phyloP scores from a whole-genome alignment of 2,888 invertebrate genomes.

The Trichogramma evanescens region DNA sequence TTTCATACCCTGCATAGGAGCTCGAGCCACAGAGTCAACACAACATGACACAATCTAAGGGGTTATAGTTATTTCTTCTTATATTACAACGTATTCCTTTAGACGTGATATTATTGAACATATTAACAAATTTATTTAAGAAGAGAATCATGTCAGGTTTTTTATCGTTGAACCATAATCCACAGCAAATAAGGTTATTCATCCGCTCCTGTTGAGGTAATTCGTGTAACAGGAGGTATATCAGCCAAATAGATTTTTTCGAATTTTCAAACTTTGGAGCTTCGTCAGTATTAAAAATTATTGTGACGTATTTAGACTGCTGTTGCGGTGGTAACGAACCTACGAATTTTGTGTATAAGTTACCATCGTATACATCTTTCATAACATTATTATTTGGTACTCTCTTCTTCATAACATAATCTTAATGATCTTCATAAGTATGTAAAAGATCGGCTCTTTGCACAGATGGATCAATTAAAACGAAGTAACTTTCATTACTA shows the following conservation, averaged over 20 bases:
- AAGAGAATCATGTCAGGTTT: conserved; percentile 3
- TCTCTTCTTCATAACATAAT: neutral
- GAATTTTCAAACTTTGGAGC: conserved; percentile 1
- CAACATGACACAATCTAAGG: neutral
- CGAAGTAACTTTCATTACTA: conserved; percentile 1
- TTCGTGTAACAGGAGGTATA: neutral
- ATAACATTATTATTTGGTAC: neutral
- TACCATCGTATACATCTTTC: conserved; percentile 6
- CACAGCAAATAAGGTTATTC: neutral
- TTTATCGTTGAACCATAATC: neutral
- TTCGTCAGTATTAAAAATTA: conserved; percentile 3
- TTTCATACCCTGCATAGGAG: neutral
- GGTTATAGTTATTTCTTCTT: neutral
- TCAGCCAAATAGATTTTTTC: conserved; percentile 1
- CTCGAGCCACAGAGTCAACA: neutral
- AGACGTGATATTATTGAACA: neutral
- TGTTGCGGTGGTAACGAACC: neutral
- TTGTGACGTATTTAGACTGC: neutral
- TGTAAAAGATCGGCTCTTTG: conserved; percentile 1
- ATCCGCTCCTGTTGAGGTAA: neutral
- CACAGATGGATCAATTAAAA: neutral
- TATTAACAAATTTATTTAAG: neutral
- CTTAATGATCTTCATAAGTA: conserved; percentile 4
- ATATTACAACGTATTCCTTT: neutral
- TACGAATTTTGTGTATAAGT: neutral